Conservation (phyloP, 2,888 invertebrate species). For the Pomacea canaliculata region DNA sequence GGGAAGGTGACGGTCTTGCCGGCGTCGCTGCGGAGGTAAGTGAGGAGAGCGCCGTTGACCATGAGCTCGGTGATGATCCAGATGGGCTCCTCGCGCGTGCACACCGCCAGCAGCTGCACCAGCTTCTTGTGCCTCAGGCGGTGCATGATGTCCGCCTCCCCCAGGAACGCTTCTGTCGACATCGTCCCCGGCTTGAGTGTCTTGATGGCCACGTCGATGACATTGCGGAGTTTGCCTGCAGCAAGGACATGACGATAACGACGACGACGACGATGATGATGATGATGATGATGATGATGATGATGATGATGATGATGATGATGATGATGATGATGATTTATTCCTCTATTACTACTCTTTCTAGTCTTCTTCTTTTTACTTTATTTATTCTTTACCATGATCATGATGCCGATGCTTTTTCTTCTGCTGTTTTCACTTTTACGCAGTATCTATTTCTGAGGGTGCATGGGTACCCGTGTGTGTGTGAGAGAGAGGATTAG, state of each 20-base stretch:
- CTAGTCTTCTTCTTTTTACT: too few species aligned
- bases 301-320: too few species aligned
- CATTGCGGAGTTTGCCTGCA: constrained; percentile 87
- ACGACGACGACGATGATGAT: too few species aligned
- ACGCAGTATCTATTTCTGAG: too few species aligned
- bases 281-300: too few species aligned
- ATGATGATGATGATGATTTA: too few species aligned
- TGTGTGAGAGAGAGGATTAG: not conserved
- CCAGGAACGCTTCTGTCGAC: constrained; percentile 93
- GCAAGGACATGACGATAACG: too few species aligned
- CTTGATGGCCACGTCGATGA: constrained; percentile 97
- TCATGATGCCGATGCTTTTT: too few species aligned
- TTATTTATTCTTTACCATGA: too few species aligned
- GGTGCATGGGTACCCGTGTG: not conserved
- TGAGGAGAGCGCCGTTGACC: constrained; percentile 94
- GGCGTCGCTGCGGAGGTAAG: constrained; percentile 87
- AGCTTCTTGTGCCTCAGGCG: constrained; percentile 75
- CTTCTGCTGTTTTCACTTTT: too few species aligned
- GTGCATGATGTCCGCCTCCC: constrained; percentile 77
- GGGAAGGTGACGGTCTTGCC: constrained; percentile 86
- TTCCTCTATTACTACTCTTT: too few species aligned
- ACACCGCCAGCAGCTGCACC: constrained; percentile 92
- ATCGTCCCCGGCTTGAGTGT: constrained; percentile 94
- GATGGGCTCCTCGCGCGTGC: constrained; percentile 87
- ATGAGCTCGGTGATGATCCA: constrained; percentile 94